These are phyloP conservation scores for Dinoponera quadriceps DNA, from an alignment of 1,140 invertebrate species.

Conservation along the genomic window DNA sequence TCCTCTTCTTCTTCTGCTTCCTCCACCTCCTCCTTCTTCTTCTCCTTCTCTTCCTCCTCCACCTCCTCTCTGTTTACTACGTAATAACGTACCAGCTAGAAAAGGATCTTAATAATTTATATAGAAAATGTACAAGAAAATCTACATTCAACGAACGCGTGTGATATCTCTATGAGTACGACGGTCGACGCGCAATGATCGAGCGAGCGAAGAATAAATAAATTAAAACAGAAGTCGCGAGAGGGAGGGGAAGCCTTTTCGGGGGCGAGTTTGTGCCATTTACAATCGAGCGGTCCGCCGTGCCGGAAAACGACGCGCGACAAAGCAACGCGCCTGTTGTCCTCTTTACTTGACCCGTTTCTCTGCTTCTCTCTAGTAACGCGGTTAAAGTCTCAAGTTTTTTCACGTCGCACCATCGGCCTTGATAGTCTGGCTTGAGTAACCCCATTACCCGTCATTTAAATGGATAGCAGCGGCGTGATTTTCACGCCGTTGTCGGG, in stretches of 20 bases:
- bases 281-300: conserved; percentile 40
- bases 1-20: background rate
- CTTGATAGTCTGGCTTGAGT: too few relatives aligned
- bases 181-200: conserved; percentile 66
- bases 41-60: background rate
- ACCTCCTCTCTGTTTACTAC: conserved; percentile 20
- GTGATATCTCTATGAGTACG: conserved; percentile 75
- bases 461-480: too few relatives aligned
- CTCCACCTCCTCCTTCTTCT: background rate
- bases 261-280: conserved; percentile 58
- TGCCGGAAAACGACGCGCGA: conserved; percentile 2
- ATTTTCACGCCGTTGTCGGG: too few relatives aligned
- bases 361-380: too few relatives aligned
- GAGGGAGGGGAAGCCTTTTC: conserved; percentile 9
- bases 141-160: conserved; percentile 84
- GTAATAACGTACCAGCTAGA: conserved; percentile 71
- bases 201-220: conserved; percentile 72
- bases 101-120: conserved; percentile 82
- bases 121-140: conserved; percentile 85
- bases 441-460: too few relatives aligned
- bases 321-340: background rate
- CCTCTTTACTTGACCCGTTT: background rate
- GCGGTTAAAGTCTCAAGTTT: too few relatives aligned
- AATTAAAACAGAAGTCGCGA: conserved; percentile 64
- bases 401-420: too few relatives aligned